Base-by-base conservation (phyloP, 2,888 invertebrate species). In the Temnothorax unifasciatus region DNA sequence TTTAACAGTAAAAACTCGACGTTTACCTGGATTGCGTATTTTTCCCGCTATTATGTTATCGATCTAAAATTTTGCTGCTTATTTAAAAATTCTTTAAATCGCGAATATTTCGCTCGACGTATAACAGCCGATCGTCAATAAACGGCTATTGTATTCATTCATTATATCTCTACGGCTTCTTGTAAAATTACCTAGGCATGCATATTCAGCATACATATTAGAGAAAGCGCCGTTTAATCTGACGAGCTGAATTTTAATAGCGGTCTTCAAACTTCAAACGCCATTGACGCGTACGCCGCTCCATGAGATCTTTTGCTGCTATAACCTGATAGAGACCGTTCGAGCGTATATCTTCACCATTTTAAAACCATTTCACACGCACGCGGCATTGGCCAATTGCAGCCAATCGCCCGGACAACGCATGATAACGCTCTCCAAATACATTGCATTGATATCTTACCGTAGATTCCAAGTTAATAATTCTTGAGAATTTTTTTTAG, bases 1-100 rank as follows among this genome's bases (percentile, higher is more conserved):
- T 81, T 73, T 71, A 47, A 59, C 34, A 4, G 25, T 59, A 81
- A 77, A 71, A 71, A 71, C 34, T 47, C 73, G 29, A 68, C 57
- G 6, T 64, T 15, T 44, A 21, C 21, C 25, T 4, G 44, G 29
- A 57, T 25, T 13, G 21, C 64, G 8, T n/a, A 25, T 66, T 44
- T 50, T 47, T 29, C 18, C 11, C 47, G 25, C 44, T 68, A 44
- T 47, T 68, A 68, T 3, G 34, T 75, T 34, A 64, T 34, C 47
- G 25, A 57, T 69, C 29, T n/a, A 54, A 54, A 69, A 69, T 52
- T 50, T 50, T 18, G 38, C n/a, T 9, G 21, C 2, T 15, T 21
- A 9, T 74, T n/a, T 47, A 41, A 41, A 34, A 50, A 64, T 50
- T 75, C 44, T 9, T 9, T 59, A 8, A 44, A 61, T 74, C 44